Base-by-base conservation (phyloP, 2,797 vertebrate genomes). In the Geotrypetes seraphini region DNA sequence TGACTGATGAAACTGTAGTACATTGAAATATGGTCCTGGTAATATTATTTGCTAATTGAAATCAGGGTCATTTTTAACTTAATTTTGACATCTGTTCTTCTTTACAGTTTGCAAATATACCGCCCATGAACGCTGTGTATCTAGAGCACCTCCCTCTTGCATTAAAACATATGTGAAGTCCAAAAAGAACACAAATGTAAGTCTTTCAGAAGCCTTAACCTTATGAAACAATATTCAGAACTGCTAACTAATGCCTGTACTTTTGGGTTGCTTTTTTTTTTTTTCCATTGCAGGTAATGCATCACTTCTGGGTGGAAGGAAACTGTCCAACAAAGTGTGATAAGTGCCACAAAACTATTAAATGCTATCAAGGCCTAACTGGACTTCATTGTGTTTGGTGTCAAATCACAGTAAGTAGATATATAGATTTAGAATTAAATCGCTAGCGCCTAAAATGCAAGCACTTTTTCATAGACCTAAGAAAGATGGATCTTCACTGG, bases 381-480 rank as follows among this genome's bases (percentile, higher is more conserved):
- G 92, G 93, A 69, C 87, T 96, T 52, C 91, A 93, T 55, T 95
- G 91, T 63, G 90, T 91, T 53, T 97, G 90, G 90, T 95, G 91
- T 85, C 91, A 97, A 64, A 91, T 91, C 71, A 92, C 90, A 66
- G 90, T 93, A 73, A 80, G 72, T 87, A 84, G n/a, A n/a, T 36
- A 38, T 55, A 12, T 31, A n/a, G n/a, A n/a, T n/a, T n/a, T n/a
- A n/a, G n/a, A n/a, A n/a, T n/a, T n/a, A n/a, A n/a, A n/a, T n/a
- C n/a, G n/a, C n/a, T n/a, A n/a, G n/a, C n/a, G n/a, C n/a, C n/a
- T n/a, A n/a, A n/a, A n/a, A n/a, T n/a, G n/a, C n/a, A n/a, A n/a
- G n/a, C n/a, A n/a, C n/a, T n/a, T n/a, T n/a, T n/a, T n/a, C n/a
- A n/a, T n/a, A n/a, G n/a, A n/a, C n/a, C n/a, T n/a, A n/a, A n/a